These are phyloP conservation scores for Lissonota sp. DNA, from an alignment of 2,888 invertebrate genomes.

Conservation along the genomic window DNA sequence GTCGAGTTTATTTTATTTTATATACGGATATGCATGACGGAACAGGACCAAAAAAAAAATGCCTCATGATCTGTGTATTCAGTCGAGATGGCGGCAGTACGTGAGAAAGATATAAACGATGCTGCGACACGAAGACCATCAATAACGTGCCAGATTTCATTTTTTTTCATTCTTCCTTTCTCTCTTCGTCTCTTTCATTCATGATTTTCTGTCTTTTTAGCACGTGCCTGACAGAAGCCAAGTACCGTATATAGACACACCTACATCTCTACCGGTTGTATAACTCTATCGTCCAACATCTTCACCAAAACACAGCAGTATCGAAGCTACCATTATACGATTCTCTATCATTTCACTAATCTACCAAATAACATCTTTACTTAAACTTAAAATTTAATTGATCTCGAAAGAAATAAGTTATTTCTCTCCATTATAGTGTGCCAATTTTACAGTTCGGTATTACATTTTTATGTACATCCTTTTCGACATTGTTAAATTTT, in stretches of 20 bases:
- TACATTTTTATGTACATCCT: too few species aligned
- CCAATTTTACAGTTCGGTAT: too few species aligned
- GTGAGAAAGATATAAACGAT: conserved; percentile 79
- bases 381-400: neutral
- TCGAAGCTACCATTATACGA: too few species aligned
- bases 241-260: conserved; percentile 23
- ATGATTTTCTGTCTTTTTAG: conserved; percentile 52
- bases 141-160: conserved; percentile 72
- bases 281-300: neutral
- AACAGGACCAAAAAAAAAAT: conserved; percentile 25
- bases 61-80: conserved; percentile 73
- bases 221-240: conserved; percentile 52
- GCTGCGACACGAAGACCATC: conserved; percentile 75
- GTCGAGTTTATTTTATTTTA: conserved; percentile 54
- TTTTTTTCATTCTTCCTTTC: conserved; percentile 56
- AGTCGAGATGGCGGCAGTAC: conserved; percentile 73
- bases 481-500: conserved; percentile 20
- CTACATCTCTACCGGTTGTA: too few species aligned
- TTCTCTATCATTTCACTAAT: too few species aligned
- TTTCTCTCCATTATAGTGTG: neutral
- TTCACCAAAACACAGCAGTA: too few species aligned
- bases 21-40: conserved; percentile 30
- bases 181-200: conserved; percentile 38
- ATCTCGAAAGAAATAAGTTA: too few species aligned
- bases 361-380: too few species aligned